Percentiles rank a stretch among this genome's conserved stretches.
Conservation (phyloP, 37 sponge, comb jelly and placozoan species). For the Chondrilla cf. caribensis region DNA sequence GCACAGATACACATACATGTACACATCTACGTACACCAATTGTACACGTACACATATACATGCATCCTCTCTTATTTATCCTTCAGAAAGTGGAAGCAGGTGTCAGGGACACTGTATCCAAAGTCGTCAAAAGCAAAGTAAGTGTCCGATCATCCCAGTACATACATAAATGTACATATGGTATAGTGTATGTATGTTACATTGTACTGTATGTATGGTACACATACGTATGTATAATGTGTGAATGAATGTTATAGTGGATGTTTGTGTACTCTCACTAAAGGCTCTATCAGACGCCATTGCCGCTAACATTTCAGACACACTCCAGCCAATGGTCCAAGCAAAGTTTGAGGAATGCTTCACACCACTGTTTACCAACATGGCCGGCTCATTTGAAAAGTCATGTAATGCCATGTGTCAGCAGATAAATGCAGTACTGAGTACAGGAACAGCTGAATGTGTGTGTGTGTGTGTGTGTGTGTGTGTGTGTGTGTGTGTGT, state of each 20-base stretch:
- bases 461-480: constrained; percentile 26
- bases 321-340: constrained; percentile 31
- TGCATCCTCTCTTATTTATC: neutral
- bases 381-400: constrained; percentile 66
- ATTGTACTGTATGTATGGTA: too few relatives aligned
- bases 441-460: constrained; percentile 70
- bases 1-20: too few relatives aligned
- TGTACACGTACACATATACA: too few relatives aligned
- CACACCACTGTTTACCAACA: neutral
- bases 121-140: constrained; percentile 32
- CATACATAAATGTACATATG: neutral
- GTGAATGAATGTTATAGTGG: neutral
- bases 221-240: neutral
- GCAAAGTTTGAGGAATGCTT: constrained; percentile 39
- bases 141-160: constrained; percentile 10
- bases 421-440: constrained; percentile 74
- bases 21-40: neutral
- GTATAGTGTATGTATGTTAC: neutral
- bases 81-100: neutral
- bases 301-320: constrained; percentile 22
- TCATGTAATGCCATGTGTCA: constrained; percentile 70
- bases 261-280: neutral
- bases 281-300: constrained; percentile 55
- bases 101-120: neutral
- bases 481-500: constrained; percentile 13